Evolutionary conservation across 2,113 vertebrate genomes (phyloP), one percentile per base, ranked within the genome.

Genomic region (Pseudorasbora parva): DNA sequence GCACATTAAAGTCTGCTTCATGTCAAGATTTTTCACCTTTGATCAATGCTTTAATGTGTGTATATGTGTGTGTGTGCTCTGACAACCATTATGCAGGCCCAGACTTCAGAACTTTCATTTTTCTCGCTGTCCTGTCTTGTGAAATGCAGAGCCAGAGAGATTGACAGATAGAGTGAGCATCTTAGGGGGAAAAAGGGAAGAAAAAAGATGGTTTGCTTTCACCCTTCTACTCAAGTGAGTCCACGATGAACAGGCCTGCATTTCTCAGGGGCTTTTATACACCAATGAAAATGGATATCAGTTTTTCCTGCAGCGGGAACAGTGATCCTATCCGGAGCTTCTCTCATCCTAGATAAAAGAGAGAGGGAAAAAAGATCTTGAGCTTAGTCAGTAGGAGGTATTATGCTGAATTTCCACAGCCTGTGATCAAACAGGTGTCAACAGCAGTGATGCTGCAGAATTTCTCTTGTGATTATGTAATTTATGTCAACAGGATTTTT

Each of bases 21-120:
- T 64, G 59, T 82, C 81, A 66, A 75, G 15, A 19, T 57, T 27
- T 69, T 51, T 82, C 74, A 73, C 43, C 79, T 85, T 83, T 87
- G 75, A 83, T 85, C 80, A 85, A 37, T 60, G 45, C 54, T 83
- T 87, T 59, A 17, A 56, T 75, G 15, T 78, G 47, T 82, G 30
- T 69, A 8, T 47, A 33, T 78, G 23, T 60, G 30, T 59, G 75
- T 57, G 77, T 27, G 57, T 25, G n/a, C n/a, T 81, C 15, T 30
- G 56, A 57, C 64, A 59, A 27, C 68, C 75, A 81, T 86, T 83
- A 81, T 81, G 51, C 83, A 85, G 77, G 60, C 72, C 86, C 84
- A 72, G 79, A 81, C 81, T 77, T 81, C 49, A 72, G 37, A 82
- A 78, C 64, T 82, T 68, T 68, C 45, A 68, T 25, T 59, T 77